A percentile compares a stretch with the other conserved stretches of the same genome.
Conservation (phyloP, 1,140 invertebrate genomes). For the Idris sp. region DNA sequence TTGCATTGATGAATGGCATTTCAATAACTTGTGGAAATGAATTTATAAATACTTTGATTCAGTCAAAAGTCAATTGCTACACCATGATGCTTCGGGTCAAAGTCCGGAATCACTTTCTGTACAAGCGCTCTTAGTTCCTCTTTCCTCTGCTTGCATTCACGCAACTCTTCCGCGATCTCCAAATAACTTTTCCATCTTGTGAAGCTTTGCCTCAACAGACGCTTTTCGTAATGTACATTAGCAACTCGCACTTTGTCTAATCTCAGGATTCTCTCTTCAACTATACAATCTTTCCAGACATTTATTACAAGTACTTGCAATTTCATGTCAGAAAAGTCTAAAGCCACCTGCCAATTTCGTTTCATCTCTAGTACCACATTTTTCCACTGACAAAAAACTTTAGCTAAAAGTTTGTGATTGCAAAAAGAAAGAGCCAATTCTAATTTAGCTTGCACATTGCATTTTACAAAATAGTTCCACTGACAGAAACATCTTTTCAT, state of each 20-base stretch:
- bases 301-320: constrained; percentile 61
- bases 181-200: constrained; percentile 68
- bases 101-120: constrained; percentile 71
- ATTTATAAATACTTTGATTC: constrained; percentile 40
- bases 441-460: constrained; percentile 39
- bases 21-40: constrained; percentile 25
- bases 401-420: constrained; percentile 62
- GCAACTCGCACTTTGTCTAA: constrained; percentile 61
- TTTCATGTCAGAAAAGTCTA: constrained; percentile 70
- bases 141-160: constrained; percentile 69
- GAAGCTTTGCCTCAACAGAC: constrained; percentile 64
- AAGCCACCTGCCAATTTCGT: constrained; percentile 68
- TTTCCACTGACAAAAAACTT: constrained; percentile 64
- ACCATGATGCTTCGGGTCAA: constrained; percentile 68
- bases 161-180: constrained; percentile 64
- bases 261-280: constrained; percentile 35
- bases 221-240: constrained; percentile 46
- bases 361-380: constrained; percentile 36
- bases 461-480: constrained; percentile 60
- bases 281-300: constrained; percentile 50
- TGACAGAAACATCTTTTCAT: constrained; percentile 53
- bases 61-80: constrained; percentile 67
- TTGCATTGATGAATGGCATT: constrained; percentile 16
- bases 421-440: constrained; percentile 56
- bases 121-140: constrained; percentile 70